Base-by-base conservation (phyloP, 2,797 vertebrate genomes). In the Brotula barbata region DNA sequence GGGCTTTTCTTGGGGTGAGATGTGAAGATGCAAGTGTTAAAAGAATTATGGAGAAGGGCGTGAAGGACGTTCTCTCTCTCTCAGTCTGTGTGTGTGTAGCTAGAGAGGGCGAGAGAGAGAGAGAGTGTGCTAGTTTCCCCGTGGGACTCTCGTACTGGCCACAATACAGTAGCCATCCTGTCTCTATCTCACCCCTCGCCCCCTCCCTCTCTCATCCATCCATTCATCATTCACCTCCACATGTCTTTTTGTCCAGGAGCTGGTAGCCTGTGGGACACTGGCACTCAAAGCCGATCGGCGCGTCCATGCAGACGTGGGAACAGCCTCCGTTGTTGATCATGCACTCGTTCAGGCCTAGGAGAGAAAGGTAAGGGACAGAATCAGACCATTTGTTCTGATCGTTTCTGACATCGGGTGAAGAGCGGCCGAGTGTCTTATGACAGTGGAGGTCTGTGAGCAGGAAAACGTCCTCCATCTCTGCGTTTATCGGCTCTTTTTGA, bases 181-280 rank as follows among this genome's bases (percentile, higher is more conserved):
- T 28, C 25, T 4, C 25, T 4, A 28, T 20, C 31, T 51, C 40
- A 17, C 43, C 42, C 37, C 50, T 45, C 7, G 15, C 23, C 44
- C 79, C 34, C 37, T 1, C 61, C 71, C 21, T 17, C 5, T 60
- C 28, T 33, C 14, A 21, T 70, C 25, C 50, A 14, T 63, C 17
- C 17, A 36, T 72, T 83, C 61, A 85, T 85, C 77, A 82, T 41
- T 94, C 91, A 98, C 97, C 97, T 81, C 95, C 96, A 71, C 97
- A 99, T 1, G 96, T 98, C 91, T 96, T 97, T 83, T 94, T 95
- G 88, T 99, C 96, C 85, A 98, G 86, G 25, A 99, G 94, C 88
- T 90, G 95, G 89, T 95, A 98, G 43, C 97, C 96, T 0, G 89
- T 66, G 1, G 96, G 96, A 84, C 97, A 99, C 54, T 96, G 92